Base-by-base conservation (phyloP, 2,113 vertebrate genomes). In the Lonchura striata region DNA sequence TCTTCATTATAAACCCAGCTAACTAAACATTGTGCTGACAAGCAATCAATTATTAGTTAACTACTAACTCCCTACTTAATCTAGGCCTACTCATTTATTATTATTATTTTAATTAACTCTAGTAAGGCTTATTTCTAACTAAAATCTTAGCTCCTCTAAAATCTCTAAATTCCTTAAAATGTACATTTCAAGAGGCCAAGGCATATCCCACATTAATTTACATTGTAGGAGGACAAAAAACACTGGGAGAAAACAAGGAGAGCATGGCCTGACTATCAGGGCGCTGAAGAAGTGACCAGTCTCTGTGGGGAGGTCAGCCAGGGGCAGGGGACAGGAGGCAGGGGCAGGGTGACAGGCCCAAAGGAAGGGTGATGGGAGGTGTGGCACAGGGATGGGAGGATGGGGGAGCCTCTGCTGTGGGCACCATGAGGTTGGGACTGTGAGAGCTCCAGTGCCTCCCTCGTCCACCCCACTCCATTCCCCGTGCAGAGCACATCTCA, bases 391-490 rank as follows among this genome's bases (percentile, higher is more conserved):
- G 16, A 0, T n/a, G 41, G 42, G 54, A 92, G 56, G 9, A 15
- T 31, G 19, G 25, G 11, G 33, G 7, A 88, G 14, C 78, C n/a
- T 74, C 33, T 87, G 49, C 27, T 6, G 0, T 18, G 39, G 53
- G 30, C 23, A n/a, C 4, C 9, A 0, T 10, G 44, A 37, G 42
- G 13, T 25, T 6, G 3, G n/a, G 66, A 50, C 13, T 4, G 2
- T 7, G 6, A 69, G 16, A 59, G 19, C 14, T 56, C 24, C 54
- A 13, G 54, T 6, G 7, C 27, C 23, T 72, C 15, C 35, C 6
- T 19, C 59, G 35, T 2, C 35, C 3, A 0, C 28, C 8, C 24
- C 0, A 0, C 28, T 66, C 42, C 3, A 1, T 10, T 20, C 15
- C 42, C 9, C 30, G 41, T 27, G 37, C 49, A 77, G 44, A 60